phyloP scores from a whole-genome alignment of 1,140 invertebrate genomes.

The Melipona quadrifasciata region DNA sequence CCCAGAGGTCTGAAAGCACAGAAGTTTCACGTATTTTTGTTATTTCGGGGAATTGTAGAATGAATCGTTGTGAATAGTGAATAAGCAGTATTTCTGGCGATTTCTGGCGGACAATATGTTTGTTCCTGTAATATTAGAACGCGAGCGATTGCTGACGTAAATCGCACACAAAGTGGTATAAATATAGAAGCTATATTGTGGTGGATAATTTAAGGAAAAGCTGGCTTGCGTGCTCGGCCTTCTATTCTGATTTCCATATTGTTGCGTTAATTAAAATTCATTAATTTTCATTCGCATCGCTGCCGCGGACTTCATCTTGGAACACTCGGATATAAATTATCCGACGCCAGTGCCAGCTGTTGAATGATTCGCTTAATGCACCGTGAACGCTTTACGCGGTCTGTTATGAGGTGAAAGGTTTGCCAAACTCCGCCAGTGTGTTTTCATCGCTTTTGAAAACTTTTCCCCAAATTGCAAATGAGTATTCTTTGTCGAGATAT shows the following conservation, averaged over 20 bases:
- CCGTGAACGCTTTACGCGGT: slow-evolving; percentile 53
- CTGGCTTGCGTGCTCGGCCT: slow-evolving; percentile 21
- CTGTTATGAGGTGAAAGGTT: slow-evolving; percentile 15
- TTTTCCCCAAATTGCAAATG: not conserved
- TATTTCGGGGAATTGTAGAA: not conserved
- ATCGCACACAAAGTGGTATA: not conserved
- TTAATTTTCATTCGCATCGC: slow-evolving; percentile 72
- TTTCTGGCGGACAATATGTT: not conserved
- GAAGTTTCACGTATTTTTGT: not conserved
- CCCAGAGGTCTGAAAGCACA: not conserved
- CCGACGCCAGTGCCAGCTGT: slow-evolving; percentile 67
- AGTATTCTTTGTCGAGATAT: not conserved
- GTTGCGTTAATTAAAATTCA: slow-evolving; percentile 78
- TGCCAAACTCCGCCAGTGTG: slow-evolving; percentile 18
- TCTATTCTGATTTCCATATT: slow-evolving; percentile 68
- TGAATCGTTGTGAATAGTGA: not conserved
- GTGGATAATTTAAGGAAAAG: not conserved
- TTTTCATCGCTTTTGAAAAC: not conserved
- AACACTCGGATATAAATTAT: slow-evolving; percentile 73
- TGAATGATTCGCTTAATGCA: slow-evolving; percentile 74
- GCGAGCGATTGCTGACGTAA: not conserved
- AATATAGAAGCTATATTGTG: not conserved
- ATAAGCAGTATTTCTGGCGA: not conserved
- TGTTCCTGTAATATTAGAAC: not conserved
- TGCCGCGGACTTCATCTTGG: slow-evolving; percentile 58